phyloP scores from a whole-genome alignment of 2,797 vertebrate genomes.

The Thalassophryne amazonica region DNA sequence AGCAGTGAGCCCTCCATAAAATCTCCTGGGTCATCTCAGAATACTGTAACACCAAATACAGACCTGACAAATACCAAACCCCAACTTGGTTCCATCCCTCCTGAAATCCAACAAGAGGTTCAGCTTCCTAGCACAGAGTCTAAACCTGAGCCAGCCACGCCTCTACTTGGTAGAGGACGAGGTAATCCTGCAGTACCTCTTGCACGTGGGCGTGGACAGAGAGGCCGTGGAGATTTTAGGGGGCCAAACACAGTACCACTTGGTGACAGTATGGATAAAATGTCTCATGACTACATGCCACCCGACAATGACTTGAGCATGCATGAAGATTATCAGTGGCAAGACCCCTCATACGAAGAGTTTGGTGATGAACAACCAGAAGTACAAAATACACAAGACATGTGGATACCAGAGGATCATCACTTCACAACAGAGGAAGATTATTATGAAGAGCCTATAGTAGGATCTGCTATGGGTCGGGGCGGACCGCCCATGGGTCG shows the following conservation, averaged over 20 bases:
- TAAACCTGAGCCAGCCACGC: conserved; percentile 40
- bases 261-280: conserved; percentile 67
- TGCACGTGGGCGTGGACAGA: conserved; percentile 65
- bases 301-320: conserved; percentile 67
- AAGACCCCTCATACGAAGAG: conserved; percentile 75
- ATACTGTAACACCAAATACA: conserved; percentile 46
- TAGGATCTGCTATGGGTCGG: conserved; percentile 66
- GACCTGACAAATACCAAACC: conserved; percentile 25
- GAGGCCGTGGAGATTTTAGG: conserved; percentile 38
- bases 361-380: conserved; percentile 72
- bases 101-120: conserved; percentile 29
- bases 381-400: conserved; percentile 63
- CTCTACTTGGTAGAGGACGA: conserved; percentile 56
- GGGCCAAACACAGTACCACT: conserved; percentile 25
- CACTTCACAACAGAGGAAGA: conserved; percentile 71
- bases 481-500: conserved; percentile 33
- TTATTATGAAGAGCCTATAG: conserved; percentile 77
- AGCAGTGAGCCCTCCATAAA: conserved; percentile 43
- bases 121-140: conserved; percentile 29
- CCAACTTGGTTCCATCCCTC: conserved; percentile 21
- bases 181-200: conserved; percentile 50
- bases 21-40: too few species aligned
- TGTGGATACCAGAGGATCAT: conserved; percentile 82
- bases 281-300: conserved; percentile 69
- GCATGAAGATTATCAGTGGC: conserved; percentile 79